Percentiles rank a stretch among this genome's conserved stretches.
These are phyloP conservation scores for Siderastrea siderea DNA, from an alignment of 92 coral and sea anemone species.

Conservation along the genomic window DNA sequence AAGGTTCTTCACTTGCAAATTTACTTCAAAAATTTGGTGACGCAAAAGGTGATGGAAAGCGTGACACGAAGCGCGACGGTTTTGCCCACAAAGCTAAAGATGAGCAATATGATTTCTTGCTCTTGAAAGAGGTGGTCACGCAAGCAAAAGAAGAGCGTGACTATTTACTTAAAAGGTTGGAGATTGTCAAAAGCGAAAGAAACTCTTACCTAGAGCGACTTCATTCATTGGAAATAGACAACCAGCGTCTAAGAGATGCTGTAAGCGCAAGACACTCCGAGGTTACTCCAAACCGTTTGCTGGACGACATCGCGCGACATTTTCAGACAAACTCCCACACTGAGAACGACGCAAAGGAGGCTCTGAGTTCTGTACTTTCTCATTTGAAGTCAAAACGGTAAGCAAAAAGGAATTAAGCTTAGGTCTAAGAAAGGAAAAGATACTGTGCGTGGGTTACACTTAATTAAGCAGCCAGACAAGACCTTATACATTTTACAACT, in stretches of 20 bases:
- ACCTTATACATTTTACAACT: too few species aligned
- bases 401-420: not conserved
- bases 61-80: constrained; percentile 59
- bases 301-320: constrained; percentile 34
- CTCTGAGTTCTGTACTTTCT: constrained; percentile 79
- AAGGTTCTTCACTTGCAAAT: constrained; percentile 3
- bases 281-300: constrained; percentile 5
- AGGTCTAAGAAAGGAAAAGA: too few species aligned
- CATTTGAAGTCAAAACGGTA: constrained; percentile 87
- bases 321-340: constrained; percentile 41
- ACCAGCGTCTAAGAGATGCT: constrained; percentile 70
- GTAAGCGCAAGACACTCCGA: constrained; percentile 45
- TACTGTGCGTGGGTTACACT: too few species aligned
- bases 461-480: too few species aligned
- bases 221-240: constrained; percentile 79
- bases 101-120: constrained; percentile 15
- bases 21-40: constrained; percentile 13
- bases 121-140: constrained; percentile 83
- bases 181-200: constrained; percentile 78
- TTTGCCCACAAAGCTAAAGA: not conserved
- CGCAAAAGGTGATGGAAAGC: constrained; percentile 5
- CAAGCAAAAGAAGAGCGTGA: constrained; percentile 82
- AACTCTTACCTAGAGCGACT: constrained; percentile 82
- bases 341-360: constrained; percentile 62
- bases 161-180: constrained; percentile 78